These are phyloP conservation scores for Campopleginae sp. DNA, from an alignment of 2,888 invertebrate genomes.

Conservation along the genomic window DNA sequence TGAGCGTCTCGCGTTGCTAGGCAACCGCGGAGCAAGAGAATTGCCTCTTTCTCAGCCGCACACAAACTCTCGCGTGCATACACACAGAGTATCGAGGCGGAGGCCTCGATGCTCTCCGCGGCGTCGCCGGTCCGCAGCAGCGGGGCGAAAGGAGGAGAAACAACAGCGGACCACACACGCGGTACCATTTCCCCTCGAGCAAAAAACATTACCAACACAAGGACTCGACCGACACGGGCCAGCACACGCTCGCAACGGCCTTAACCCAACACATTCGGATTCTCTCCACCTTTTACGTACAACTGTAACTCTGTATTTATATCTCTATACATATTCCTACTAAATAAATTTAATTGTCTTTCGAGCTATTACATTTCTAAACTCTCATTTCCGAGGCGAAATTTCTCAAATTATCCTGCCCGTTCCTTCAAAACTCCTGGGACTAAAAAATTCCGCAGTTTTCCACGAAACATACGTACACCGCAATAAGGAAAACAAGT, in stretches of 20 bases:
- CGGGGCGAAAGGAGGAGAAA: slow-evolving; percentile 65
- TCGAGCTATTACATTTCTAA: neutral
- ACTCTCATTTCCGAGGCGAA: neutral
- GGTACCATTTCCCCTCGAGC: slow-evolving; percentile 82
- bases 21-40: slow-evolving; percentile 73
- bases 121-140: slow-evolving; percentile 45
- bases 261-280: slow-evolving; percentile 22
- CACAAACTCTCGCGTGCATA: slow-evolving; percentile 6
- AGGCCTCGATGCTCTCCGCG: slow-evolving; percentile 8
- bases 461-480: neutral
- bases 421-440: neutral
- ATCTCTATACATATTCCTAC: neutral
- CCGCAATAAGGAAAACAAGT: neutral
- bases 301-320: slow-evolving; percentile 5
- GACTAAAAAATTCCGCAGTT: neutral
- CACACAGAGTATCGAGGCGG: neutral
- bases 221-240: slow-evolving; percentile 29
- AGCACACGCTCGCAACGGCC: slow-evolving; percentile 28
- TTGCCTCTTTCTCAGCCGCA: slow-evolving; percentile 39
- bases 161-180: slow-evolving; percentile 82
- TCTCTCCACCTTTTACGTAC: slow-evolving; percentile 8
- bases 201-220: slow-evolving; percentile 81
- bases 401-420: neutral
- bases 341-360: slow-evolving; percentile 6
- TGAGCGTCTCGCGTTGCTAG: slow-evolving; percentile 82